These are phyloP conservation scores for Dermolepida albohirtum DNA, from an alignment of 2,888 invertebrate species.

Conservation along the genomic window DNA sequence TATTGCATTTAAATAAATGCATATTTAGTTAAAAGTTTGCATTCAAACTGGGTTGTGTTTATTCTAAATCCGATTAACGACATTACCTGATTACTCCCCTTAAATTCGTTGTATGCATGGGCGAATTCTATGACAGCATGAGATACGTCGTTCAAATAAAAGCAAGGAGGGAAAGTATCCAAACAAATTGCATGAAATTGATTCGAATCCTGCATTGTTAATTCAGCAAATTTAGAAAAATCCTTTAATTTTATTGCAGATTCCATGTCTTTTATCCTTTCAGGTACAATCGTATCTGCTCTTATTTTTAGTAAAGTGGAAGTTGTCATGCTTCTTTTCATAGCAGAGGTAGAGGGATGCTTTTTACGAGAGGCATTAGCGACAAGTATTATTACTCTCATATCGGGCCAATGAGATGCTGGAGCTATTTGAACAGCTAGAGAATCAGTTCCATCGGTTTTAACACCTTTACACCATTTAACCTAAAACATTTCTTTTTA, in stretches of 20 bases:
- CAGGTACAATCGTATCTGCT: conserved; percentile 78
- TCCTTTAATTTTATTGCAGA: conserved; percentile 74
- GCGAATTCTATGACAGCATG: conserved; percentile 82
- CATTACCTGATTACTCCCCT: conserved; percentile 72
- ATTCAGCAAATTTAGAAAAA: conserved; percentile 87
- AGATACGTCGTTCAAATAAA: conserved; percentile 93
- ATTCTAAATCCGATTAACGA: too few species aligned
- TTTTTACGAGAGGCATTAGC: conserved; percentile 87
- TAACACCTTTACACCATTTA: conserved; percentile 83
- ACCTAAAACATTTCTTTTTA: conserved; percentile 67
- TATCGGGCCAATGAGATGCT: conserved; percentile 87
- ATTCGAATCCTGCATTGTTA: conserved; percentile 98
- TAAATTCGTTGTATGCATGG: conserved; percentile 82
- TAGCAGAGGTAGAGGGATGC: conserved; percentile 88
- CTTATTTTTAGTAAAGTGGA: conserved; percentile 85
- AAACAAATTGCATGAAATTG: conserved; percentile 94
- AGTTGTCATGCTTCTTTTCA: conserved; percentile 84
- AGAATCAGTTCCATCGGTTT: conserved; percentile 78
- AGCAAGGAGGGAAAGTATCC: conserved; percentile 94
- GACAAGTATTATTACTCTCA: conserved; percentile 90
- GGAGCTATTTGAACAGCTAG: conserved; percentile 80
- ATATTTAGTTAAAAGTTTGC: too few species aligned
- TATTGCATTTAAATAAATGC: too few species aligned
- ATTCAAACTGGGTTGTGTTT: too few species aligned
- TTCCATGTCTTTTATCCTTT: conserved; percentile 72